Percentiles rank a stretch among this genome's conserved stretches.
Conservation (phyloP, 2,888 invertebrate species). For the Prostheceraeus crozeri region DNA sequence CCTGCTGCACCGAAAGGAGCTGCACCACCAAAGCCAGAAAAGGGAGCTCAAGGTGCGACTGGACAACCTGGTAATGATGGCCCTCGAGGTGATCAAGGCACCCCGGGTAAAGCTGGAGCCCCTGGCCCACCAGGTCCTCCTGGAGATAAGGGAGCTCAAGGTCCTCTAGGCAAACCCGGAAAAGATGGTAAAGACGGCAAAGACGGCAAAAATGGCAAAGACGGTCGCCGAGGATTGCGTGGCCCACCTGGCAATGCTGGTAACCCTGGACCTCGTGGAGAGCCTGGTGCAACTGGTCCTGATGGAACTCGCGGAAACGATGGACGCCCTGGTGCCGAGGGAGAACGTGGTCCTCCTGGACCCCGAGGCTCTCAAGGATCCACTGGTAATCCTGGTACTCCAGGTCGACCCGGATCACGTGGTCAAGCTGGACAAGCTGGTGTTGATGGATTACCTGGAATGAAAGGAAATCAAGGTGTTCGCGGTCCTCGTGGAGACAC, state of each 20-base stretch:
- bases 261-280: slow-evolving; percentile 38
- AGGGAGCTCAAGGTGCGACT: slow-evolving; percentile 32
- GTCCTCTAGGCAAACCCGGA: not conserved
- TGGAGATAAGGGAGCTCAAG: slow-evolving; percentile 23
- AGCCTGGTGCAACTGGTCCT: slow-evolving; percentile 32
- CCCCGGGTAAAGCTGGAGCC: slow-evolving; percentile 34
- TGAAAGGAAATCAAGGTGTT: slow-evolving; percentile 27
- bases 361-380: slow-evolving; percentile 7
- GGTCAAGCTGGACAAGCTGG: not conserved
- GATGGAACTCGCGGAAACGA: slow-evolving; percentile 33
- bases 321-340: slow-evolving; percentile 34
- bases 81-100: slow-evolving; percentile 38
- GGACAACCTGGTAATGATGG: slow-evolving; percentile 41
- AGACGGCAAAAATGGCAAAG: slow-evolving; percentile 37
- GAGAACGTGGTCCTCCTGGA: slow-evolving; percentile 35
- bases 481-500: slow-evolving; percentile 25
- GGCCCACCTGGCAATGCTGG: slow-evolving; percentile 39
- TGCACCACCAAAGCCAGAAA: slow-evolving; percentile 30
- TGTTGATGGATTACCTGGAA: slow-evolving; percentile 12
- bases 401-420: slow-evolving; percentile 11
- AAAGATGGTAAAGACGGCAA: slow-evolving; percentile 23
- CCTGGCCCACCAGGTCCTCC: slow-evolving; percentile 30
- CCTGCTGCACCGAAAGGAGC: slow-evolving; percentile 34
- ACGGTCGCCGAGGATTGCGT: slow-evolving; percentile 37
- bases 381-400: not conserved